Base-by-base conservation (phyloP, 2,797 vertebrate species). In the Borostomias antarcticus region DNA sequence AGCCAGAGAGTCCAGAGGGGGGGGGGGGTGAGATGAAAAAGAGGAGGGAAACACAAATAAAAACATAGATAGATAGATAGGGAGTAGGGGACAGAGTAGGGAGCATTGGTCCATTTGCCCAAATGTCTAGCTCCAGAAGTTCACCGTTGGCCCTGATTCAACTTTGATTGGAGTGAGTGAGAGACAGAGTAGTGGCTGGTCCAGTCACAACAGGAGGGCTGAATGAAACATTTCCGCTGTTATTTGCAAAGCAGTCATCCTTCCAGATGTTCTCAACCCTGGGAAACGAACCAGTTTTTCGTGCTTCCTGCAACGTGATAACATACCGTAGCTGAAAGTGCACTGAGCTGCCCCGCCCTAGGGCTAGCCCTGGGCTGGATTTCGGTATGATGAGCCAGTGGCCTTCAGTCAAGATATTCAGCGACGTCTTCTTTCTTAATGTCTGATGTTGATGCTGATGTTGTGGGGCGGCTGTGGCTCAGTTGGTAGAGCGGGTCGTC, bases 181-280 rank as follows among this genome's bases (percentile, higher is more conserved):
- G 32, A 32, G 40, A 53, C 1, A 66, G 53, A 68, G 45, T 21
- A 50, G 30, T 37, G 4, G 19, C 9, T 5, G 45, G 48, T 35
- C 1, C 56, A 21, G 45, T 54, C 53, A 5, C n/a, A 21, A 62
- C 32, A 52, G 26, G 28, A 53, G 64, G 73, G 72, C 76, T 74
- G 75, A 84, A 82, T 70, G 73, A 45, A 73, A 47, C 73, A 66
- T 43, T 70, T 74, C 72, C 73, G 70, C n/a, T 52, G 70, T 66
- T 62, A 43, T 65, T 73, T 40, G 67, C 57, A 62, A 59, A 69
- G 13, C 62, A 65, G 64, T 70, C 65, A 43, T 72, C 69, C 58
- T 30, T 47, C 23, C 85, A 86, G 82, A 88, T 88, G 86, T 82
- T 81, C 54, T 64, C 66, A 70, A 64, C 68, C 33, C 11, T 48